Evolutionary conservation across 2,888 invertebrate species (phyloP).

Genomic region (Galerucella pusilla): DNA sequence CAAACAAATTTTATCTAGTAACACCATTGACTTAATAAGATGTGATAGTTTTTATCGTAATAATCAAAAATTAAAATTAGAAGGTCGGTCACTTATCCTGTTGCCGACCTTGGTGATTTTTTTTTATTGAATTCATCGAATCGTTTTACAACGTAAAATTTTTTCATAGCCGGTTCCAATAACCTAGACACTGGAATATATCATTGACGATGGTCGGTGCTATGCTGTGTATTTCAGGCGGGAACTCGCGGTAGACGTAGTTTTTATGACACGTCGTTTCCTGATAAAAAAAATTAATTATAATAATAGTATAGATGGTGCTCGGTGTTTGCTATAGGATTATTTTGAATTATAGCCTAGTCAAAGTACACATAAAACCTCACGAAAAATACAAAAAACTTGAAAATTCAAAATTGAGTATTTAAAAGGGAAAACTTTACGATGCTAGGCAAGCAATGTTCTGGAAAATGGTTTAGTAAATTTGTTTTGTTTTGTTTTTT

Average conservation of each 20-base stretch:
- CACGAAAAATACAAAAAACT: too few species aligned
- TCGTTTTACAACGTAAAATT: not conserved
- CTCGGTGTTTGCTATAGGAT: not conserved
- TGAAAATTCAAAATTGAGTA: too few species aligned
- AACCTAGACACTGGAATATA: conserved; percentile 7
- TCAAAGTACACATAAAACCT: too few species aligned
- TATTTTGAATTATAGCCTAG: too few species aligned
- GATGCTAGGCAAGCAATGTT: too few species aligned
- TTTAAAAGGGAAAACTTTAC: too few species aligned
- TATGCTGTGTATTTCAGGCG: not conserved
- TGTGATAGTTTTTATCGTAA: not conserved
- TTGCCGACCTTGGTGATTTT: conserved; percentile 10
- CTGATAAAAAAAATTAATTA: conserved; percentile 1
- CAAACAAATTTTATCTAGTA: not conserved
- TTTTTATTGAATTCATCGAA: not conserved
- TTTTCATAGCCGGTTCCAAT: not conserved
- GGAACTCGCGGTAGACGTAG: not conserved
- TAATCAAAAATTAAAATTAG: conserved; percentile 14
- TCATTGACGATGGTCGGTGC: not conserved
- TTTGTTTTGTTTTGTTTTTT: too few species aligned
- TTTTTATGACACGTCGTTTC: not conserved
- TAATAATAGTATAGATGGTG: not conserved
- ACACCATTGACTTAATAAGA: not conserved
- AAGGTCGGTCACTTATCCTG: conserved; percentile 22
- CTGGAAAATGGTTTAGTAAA: too few species aligned